Conservation (phyloP, 2,888 invertebrate species). For the Ophion ventricosus region DNA sequence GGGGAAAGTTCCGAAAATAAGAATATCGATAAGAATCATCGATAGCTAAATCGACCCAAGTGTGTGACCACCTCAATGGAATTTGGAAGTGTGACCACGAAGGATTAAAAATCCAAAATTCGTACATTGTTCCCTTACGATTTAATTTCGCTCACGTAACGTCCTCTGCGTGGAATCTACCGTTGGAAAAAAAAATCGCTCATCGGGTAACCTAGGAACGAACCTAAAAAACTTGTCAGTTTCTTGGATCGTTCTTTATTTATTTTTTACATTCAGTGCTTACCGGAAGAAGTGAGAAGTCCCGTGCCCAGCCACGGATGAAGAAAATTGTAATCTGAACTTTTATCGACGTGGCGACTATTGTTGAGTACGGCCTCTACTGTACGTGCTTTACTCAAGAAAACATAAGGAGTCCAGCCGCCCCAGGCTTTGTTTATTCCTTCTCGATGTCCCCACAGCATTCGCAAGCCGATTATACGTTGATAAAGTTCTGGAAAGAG, state of each 20-base stretch:
- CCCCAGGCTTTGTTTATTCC: constrained; percentile 85
- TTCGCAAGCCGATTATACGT: constrained; percentile 84
- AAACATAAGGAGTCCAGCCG: constrained; percentile 83
- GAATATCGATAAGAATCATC: too few species aligned
- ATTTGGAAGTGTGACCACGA: too few species aligned
- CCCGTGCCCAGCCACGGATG: constrained; percentile 86
- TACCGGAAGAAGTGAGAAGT: constrained; percentile 85
- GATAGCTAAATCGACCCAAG: too few species aligned
- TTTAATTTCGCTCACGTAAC: too few species aligned
- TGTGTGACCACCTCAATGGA: too few species aligned
- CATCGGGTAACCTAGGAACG: not conserved
- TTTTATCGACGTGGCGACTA: constrained; percentile 86
- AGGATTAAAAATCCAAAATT: too few species aligned
- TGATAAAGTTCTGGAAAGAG: constrained; percentile 83
- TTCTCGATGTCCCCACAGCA: constrained; percentile 84
- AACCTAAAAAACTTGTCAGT: not conserved
- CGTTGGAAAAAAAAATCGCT: too few species aligned
- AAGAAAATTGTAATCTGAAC: constrained; percentile 85
- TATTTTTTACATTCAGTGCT: not conserved
- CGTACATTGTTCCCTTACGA: too few species aligned
- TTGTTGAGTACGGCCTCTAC: constrained; percentile 85
- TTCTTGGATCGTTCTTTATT: not conserved
- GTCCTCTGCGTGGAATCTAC: too few species aligned
- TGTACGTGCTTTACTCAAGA: constrained; percentile 84
- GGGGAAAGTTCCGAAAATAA: too few species aligned